These are phyloP conservation scores for Parauchenoglanis ngamensis DNA, from an alignment of 2,797 vertebrate genomes.

Conservation along the genomic window DNA sequence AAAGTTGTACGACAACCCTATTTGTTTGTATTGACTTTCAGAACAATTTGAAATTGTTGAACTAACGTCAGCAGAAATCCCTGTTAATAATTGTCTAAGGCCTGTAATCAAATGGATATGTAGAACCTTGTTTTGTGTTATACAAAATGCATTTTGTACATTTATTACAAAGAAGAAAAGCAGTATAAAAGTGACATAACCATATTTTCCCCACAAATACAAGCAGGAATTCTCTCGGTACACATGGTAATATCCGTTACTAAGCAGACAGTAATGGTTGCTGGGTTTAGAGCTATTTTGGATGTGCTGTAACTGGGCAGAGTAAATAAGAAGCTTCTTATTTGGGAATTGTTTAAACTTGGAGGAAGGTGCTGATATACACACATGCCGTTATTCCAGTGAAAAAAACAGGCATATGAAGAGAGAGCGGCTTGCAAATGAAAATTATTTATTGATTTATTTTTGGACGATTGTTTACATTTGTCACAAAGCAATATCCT, in stretches of 20 bases:
- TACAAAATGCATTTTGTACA: neutral
- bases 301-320: constrained; percentile 27
- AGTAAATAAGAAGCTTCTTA: constrained; percentile 28
- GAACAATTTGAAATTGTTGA: neutral
- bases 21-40: neutral
- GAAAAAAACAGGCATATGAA: neutral
- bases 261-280: constrained; percentile 43
- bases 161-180: neutral
- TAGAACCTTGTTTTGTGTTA: neutral
- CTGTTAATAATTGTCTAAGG: neutral
- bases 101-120: neutral
- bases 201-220: constrained; percentile 1
- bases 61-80: neutral
- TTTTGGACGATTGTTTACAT: neutral
- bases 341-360: constrained; percentile 24
- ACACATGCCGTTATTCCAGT: neutral
- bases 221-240: neutral
- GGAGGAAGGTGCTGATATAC: constrained; percentile 1
- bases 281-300: constrained; percentile 38
- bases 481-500: neutral
- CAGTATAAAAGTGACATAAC: neutral
- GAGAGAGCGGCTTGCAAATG: neutral
- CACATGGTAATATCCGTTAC: constrained; percentile 26
- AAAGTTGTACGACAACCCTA: neutral
- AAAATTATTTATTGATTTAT: neutral